A percentile compares a stretch with the other conserved stretches of the same genome.
Evolutionary conservation across 2,888 invertebrate genomes (phyloP).

Genomic region (Lingula anatina): DNA sequence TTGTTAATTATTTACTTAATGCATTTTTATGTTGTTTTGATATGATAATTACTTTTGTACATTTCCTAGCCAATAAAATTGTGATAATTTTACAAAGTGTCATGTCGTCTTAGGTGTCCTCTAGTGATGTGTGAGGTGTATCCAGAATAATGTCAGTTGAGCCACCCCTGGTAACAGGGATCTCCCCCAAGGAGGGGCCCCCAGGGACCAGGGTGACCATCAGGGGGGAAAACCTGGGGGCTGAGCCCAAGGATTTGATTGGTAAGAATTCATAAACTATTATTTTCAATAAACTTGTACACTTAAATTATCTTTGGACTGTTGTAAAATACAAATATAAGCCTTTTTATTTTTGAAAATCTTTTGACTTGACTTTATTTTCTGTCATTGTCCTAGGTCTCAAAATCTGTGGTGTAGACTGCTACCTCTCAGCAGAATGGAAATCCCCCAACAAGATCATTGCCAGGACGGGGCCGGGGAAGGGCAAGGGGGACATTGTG

Average conservation of each 20-base stretch:
- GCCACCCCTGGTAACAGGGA: slow-evolving; percentile 60
- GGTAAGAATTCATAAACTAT: slow-evolving; percentile 61
- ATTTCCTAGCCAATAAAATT: not conserved
- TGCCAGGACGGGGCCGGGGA: slow-evolving; percentile 82
- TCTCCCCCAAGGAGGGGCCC: slow-evolving; percentile 97
- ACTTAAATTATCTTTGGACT: too few relatives aligned
- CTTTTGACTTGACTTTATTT: too few relatives aligned
- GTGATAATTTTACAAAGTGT: too few relatives aligned
- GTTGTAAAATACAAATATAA: too few relatives aligned
- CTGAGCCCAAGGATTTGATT: slow-evolving; percentile 75
- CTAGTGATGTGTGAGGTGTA: not conserved
- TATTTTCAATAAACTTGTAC: too few relatives aligned
- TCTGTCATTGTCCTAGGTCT: slow-evolving; percentile 61
- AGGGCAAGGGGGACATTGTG: slow-evolving; percentile 50
- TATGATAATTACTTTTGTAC: not conserved
- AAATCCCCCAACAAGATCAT: slow-evolving; percentile 95
- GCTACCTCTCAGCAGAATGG: slow-evolving; percentile 94
- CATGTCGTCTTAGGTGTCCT: too few relatives aligned
- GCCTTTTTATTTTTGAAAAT: too few relatives aligned
- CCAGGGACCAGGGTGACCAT: slow-evolving; percentile 93
- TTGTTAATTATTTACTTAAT: not conserved
- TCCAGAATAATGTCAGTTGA: not conserved
- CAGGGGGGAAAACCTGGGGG: slow-evolving; percentile 91
- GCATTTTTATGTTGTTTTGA: not conserved
- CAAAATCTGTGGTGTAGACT: slow-evolving; percentile 93